A percentile compares a stretch with the other conserved stretches of the same genome.
These are phyloP conservation scores for Popillia japonica DNA, from an alignment of 1,140 invertebrate species.

Conservation along the genomic window DNA sequence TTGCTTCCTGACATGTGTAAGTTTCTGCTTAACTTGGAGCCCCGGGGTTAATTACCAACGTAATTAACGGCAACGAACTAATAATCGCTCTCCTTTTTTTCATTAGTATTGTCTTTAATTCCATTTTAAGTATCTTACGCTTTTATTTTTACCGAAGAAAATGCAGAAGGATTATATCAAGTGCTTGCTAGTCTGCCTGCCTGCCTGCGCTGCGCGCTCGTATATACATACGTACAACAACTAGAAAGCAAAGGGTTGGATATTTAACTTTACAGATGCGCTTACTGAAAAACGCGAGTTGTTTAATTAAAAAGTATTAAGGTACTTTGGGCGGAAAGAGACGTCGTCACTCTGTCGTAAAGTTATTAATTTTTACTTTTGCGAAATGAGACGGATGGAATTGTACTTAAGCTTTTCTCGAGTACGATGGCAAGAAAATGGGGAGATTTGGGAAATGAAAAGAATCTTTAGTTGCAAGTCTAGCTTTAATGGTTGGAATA, in stretches of 20 bases:
- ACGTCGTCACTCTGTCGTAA: conserved; percentile 14
- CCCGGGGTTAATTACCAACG: conserved; percentile 27
- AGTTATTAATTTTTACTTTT: conserved; percentile 39
- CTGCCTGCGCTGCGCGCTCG: neutral
- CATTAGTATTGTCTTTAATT: conserved; percentile 38
- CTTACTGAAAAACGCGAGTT: conserved; percentile 26
- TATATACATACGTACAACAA: neutral
- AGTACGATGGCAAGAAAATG: conserved; percentile 1
- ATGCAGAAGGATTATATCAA: conserved; percentile 37
- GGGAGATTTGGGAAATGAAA: conserved; percentile 7
- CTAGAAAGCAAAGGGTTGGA: conserved; percentile 29
- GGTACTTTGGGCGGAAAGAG: conserved; percentile 34
- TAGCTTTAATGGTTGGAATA: too few species aligned
- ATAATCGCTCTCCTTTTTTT: conserved; percentile 38
- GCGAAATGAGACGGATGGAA: conserved; percentile 19
- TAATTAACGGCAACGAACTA: conserved; percentile 36
- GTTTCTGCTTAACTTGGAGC: conserved; percentile 28
- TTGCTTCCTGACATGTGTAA: neutral
- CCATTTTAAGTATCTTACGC: conserved; percentile 37
- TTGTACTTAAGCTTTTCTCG: conserved; percentile 2
- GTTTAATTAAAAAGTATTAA: conserved; percentile 40
- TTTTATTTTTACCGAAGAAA: conserved; percentile 37
- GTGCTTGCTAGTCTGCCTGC: conserved; percentile 9
- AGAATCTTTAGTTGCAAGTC: neutral
- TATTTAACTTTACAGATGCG: conserved; percentile 38